Base-by-base conservation (phyloP, 2,888 invertebrate genomes). In the Taenaris catops region DNA sequence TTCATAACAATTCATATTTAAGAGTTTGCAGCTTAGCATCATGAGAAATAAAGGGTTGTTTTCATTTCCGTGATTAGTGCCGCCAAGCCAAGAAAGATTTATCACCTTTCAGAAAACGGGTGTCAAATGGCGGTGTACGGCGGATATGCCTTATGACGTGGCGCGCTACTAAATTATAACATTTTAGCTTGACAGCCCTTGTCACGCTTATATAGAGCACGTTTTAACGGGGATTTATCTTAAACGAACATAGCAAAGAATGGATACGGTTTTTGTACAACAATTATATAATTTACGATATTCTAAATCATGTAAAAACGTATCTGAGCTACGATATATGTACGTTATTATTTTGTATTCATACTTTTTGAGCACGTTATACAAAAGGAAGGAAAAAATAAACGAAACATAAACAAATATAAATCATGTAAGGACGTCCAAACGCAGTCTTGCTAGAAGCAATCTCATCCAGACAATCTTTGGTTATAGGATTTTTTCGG, bases 111-210 rank as follows among this genome's bases (percentile, higher is more conserved):
- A 58, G 72, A 69, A 69, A 52, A 47, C 46, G 55, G 63, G 76
- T 69, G 72, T 81, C 83, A 70, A 71, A 75, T 83, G 67, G 63
- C 69, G 58, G 59, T 63, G 69, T 23, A 16, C 9, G 18, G 18
- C 27, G 31, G 28, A 71, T 68, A 62, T 61, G 57, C 61, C 54
- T 55, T 66, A 58, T 75, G 76, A 78, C 66, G 70, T 60, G 74
- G 66, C 64, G 62, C 63, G 38, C 46, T 67, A 70, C 66, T 83
- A 80, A 80, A 83, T 84, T 83, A 84, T 83, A 80, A 81, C 78
- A 78, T 81, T 81, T 73, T 62, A 65, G 74, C 74, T 65, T 76
- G 81, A 78, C 83, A 80, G 71, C 54, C 51, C 48, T 53, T 68
- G 79, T 76, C 72, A 71, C 58, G 68, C 66, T 54, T 68, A 57